Base-by-base conservation (phyloP, 2,888 invertebrate species). In the Polydrusus cervinus region DNA sequence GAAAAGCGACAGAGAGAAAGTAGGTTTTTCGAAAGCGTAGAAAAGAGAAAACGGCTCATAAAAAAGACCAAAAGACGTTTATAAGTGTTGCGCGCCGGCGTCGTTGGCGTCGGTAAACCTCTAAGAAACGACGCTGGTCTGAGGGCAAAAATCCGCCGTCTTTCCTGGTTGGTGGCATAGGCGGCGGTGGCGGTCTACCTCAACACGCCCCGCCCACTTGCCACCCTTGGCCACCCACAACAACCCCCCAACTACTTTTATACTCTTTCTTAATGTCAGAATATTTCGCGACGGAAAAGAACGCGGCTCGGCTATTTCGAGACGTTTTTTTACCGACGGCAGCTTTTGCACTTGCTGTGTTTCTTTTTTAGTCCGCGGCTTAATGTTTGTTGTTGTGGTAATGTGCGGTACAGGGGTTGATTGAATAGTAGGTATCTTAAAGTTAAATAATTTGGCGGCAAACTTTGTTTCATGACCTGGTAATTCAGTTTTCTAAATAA, bases 91-190 rank as follows among this genome's bases (percentile, higher is more conserved):
- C 84, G 85, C 85, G 85, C 86, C 83, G 84, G 86, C 85, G 85
- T 84, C 82, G 82, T 82, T 81, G 81, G 84, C 87, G 87, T 84
- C 85, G 87, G 88, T 87, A 87, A 88, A 87, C 87, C 87, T 87
- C 87, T 87, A 87, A 87, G 87, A 87, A 87, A 87, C 87, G 87
- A 87, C 86, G 87, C 86, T 86, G 87, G 87, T 87, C 86, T 87
- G 87, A 86, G 88, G 87, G 86, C 86, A 87, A 88, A 88, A 88
- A 88, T 87, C 87, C 87, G 86, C 86, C 87, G 88, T 87, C 88
- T 87, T 87, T 87, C 87, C 87, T 87, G 87, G 87, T 88, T 87
- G 87, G 87, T 84, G 87, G 87, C 87, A 85, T 85, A 86, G 86
- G 82, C 85, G 85, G 82, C 83, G 87, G 87, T 86, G 87, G 87